These are phyloP conservation scores for Sebastes paucispinis DNA, from an alignment of 2,797 vertebrate species.

Conservation along the genomic window DNA sequence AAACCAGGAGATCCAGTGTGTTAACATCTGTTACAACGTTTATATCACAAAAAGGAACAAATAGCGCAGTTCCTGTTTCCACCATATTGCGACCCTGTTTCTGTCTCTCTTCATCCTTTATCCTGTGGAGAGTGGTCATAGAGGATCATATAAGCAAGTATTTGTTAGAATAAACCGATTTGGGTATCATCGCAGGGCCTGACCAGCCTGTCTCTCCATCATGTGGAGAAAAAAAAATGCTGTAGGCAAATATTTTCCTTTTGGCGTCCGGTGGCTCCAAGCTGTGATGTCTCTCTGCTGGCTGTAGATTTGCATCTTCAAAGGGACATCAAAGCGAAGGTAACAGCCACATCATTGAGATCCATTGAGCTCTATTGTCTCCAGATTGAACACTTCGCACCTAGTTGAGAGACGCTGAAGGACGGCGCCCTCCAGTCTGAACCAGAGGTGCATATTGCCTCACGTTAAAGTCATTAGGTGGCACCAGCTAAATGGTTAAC, in stretches of 20 bases:
- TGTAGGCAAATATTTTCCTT: conserved; percentile 35
- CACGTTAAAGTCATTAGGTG: conserved; percentile 68
- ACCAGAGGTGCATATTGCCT: conserved; percentile 54
- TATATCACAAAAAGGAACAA: background rate
- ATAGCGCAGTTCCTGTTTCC: background rate
- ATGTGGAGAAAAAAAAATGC: background rate
- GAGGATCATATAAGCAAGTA: background rate
- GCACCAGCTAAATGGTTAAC: conserved; percentile 38
- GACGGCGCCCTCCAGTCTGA: conserved; percentile 79
- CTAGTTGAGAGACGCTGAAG: conserved; percentile 46
- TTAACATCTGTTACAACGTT: background rate
- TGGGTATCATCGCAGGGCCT: background rate
- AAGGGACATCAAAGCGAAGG: conserved; percentile 76
- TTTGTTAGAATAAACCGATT: background rate
- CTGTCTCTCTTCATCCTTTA: background rate
- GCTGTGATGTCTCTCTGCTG: conserved; percentile 20
- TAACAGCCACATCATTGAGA: conserved; percentile 73
- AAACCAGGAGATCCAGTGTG: background rate
- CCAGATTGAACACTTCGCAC: conserved; percentile 69
- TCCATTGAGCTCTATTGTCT: conserved; percentile 75
- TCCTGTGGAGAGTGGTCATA: too few species aligned
- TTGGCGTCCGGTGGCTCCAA: conserved; percentile 37
- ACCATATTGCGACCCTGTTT: background rate
- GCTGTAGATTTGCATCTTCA: conserved; percentile 69
- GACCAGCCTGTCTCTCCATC: background rate